A percentile compares a stretch with the other conserved stretches of the same genome.
phyloP scores from a whole-genome alignment of 1,140 invertebrate species.

The Leptinotarsa texana region DNA sequence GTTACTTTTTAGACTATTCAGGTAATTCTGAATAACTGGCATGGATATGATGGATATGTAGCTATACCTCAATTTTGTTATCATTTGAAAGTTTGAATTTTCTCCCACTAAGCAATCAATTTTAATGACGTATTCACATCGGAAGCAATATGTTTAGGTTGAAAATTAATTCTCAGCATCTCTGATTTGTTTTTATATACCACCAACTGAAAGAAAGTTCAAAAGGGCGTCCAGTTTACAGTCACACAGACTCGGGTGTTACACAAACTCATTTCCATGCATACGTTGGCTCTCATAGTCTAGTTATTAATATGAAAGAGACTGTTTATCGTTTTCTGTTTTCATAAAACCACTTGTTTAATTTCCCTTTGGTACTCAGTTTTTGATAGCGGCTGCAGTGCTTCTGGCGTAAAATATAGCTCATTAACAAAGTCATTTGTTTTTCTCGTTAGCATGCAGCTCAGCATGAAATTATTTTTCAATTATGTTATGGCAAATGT shows the following conservation, averaged over 20 bases:
- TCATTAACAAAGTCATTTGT: conserved; percentile 1
- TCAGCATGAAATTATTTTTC: background rate
- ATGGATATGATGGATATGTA: too few relatives aligned
- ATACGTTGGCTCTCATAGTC: background rate
- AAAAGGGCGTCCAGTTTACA: too few relatives aligned
- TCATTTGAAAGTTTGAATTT: too few relatives aligned
- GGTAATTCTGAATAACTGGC: too few relatives aligned
- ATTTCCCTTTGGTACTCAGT: conserved; percentile 2
- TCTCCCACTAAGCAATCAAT: too few relatives aligned
- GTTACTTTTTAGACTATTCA: too few relatives aligned
- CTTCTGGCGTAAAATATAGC: conserved; percentile 3
- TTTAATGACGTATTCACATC: too few relatives aligned
- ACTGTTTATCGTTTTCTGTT: background rate
- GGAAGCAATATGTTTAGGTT: too few relatives aligned
- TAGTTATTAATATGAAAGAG: background rate
- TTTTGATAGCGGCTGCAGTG: conserved; percentile 2
- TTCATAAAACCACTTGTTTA: conserved; percentile 1
- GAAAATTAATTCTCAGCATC: too few relatives aligned
- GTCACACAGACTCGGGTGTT: too few relatives aligned
- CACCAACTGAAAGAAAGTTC: too few relatives aligned
- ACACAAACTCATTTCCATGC: background rate
- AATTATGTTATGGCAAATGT: background rate
- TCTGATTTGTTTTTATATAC: background rate
- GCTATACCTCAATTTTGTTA: too few relatives aligned
- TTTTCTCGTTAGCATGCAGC: conserved; percentile 2